These are phyloP conservation scores for Brachionus koreanus DNA, from an alignment of 1,140 invertebrate species.

Conservation along the genomic window DNA sequence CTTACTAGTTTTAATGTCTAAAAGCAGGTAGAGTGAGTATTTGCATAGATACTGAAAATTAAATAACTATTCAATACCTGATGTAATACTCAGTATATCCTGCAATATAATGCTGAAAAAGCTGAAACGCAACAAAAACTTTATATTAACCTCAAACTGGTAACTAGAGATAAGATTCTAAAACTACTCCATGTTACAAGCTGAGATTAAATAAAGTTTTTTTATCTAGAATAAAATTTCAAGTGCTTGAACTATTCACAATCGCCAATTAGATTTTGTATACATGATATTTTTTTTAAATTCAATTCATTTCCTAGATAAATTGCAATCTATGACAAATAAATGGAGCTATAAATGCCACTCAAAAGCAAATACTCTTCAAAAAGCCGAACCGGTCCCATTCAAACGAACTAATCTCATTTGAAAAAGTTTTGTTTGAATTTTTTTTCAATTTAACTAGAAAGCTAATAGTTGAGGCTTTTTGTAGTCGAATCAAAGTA, in stretches of 20 bases:
- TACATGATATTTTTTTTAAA: background rate
- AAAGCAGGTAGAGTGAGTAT: slow-evolving; percentile 34
- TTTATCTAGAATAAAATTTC: background rate
- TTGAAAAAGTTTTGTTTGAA: background rate
- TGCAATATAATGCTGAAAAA: background rate
- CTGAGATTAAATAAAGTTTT: slow-evolving; percentile 43
- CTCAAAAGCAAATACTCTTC: background rate
- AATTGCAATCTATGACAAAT: slow-evolving; percentile 1
- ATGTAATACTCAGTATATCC: slow-evolving; percentile 42
- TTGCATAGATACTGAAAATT: slow-evolving; percentile 44
- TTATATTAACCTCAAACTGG: slow-evolving; percentile 42
- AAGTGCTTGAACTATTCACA: background rate
- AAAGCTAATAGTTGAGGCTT: background rate
- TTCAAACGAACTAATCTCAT: background rate
- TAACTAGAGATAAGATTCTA: slow-evolving; percentile 31
- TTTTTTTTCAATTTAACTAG: background rate
- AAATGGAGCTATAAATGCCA: background rate
- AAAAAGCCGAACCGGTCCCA: background rate
- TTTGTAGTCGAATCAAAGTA: background rate
- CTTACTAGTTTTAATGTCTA: background rate
- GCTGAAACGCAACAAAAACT: background rate
- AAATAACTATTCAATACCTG: slow-evolving; percentile 44
- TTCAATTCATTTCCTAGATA: background rate
- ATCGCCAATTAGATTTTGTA: background rate
- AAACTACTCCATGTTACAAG: slow-evolving; percentile 44